These are phyloP conservation scores for Odontesthes bonariensis DNA, from an alignment of 2,113 vertebrate genomes.

Conservation along the genomic window DNA sequence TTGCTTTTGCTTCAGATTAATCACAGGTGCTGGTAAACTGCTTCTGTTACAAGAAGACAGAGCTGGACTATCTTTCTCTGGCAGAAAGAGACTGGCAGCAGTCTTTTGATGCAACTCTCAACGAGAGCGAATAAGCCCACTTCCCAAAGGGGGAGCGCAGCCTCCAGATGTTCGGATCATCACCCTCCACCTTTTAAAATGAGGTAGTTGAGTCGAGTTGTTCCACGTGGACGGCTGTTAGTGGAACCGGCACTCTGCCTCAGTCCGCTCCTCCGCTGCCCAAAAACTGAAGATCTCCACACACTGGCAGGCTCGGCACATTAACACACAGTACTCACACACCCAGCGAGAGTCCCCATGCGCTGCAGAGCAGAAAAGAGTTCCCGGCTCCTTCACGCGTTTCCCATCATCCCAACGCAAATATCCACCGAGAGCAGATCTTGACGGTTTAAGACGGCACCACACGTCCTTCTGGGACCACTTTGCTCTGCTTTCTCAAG, in stretches of 20 bases:
- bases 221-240: conserved; percentile 10
- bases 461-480: conserved; percentile 23
- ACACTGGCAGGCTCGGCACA: conserved; percentile 1
- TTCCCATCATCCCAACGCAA: conserved; percentile 10
- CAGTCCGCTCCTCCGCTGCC: neutral
- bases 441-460: conserved; percentile 19
- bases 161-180: neutral
- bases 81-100: too few relatives aligned
- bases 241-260: neutral
- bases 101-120: too few relatives aligned
- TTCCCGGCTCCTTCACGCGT: neutral
- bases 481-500: conserved; percentile 25
- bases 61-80: too few relatives aligned
- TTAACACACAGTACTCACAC: neutral
- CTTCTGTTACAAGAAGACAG: too few relatives aligned
- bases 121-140: too few relatives aligned
- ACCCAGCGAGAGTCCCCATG: neutral
- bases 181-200: neutral
- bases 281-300: conserved; percentile 8
- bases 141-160: neutral
- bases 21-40: too few relatives aligned
- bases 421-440: conserved; percentile 34
- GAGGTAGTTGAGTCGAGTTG: neutral
- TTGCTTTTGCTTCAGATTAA: too few relatives aligned
- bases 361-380: conserved; percentile 7